A percentile compares a stretch with the other conserved stretches of the same genome.
phyloP scores from a whole-genome alignment of 1,140 invertebrate species.

The Camponotus vicinus region DNA sequence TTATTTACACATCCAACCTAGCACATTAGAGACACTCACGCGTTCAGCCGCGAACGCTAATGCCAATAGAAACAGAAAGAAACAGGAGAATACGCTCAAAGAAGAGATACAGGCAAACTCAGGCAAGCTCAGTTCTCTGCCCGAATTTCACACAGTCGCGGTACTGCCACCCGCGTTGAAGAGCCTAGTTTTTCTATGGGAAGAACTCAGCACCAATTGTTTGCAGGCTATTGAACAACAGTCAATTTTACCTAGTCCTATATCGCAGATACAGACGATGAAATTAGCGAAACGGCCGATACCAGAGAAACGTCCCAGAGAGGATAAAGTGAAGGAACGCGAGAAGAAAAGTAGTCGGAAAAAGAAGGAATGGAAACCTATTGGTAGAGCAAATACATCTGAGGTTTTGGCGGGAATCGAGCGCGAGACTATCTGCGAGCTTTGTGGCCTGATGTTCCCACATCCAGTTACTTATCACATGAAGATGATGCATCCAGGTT shows the following conservation, averaged over 20 bases:
- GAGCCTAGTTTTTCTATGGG: constrained; percentile 94
- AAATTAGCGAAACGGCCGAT: constrained; percentile 82
- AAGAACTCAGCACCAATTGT: constrained; percentile 92
- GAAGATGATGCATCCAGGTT: constrained; percentile 95
- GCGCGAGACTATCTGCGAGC: constrained; percentile 92
- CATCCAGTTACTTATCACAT: constrained; percentile 97
- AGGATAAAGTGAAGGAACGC: constrained; percentile 86
- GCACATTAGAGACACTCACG: constrained; percentile 91
- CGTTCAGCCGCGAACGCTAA: constrained; percentile 91
- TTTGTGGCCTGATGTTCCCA: constrained; percentile 93
- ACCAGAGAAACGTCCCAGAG: constrained; percentile 81
- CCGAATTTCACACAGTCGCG: constrained; percentile 88
- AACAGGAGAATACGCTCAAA: constrained; percentile 87
- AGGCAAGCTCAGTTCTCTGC: constrained; percentile 79
- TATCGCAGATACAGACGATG: constrained; percentile 83
- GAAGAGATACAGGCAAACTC: constrained; percentile 85
- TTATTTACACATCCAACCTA: constrained; percentile 92
- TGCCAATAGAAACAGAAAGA: constrained; percentile 89
- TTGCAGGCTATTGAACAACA: constrained; percentile 90
- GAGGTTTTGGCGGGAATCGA: constrained; percentile 77
- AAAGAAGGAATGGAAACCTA: constrained; percentile 87
- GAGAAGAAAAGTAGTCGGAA: constrained; percentile 87
- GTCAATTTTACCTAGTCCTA: constrained; percentile 84
- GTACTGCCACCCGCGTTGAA: constrained; percentile 95
- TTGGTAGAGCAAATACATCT: constrained; percentile 76